These are phyloP conservation scores for Ctenochaetus hawaiiensis DNA, from an alignment of 2,797 vertebrate genomes.

Conservation along the genomic window DNA sequence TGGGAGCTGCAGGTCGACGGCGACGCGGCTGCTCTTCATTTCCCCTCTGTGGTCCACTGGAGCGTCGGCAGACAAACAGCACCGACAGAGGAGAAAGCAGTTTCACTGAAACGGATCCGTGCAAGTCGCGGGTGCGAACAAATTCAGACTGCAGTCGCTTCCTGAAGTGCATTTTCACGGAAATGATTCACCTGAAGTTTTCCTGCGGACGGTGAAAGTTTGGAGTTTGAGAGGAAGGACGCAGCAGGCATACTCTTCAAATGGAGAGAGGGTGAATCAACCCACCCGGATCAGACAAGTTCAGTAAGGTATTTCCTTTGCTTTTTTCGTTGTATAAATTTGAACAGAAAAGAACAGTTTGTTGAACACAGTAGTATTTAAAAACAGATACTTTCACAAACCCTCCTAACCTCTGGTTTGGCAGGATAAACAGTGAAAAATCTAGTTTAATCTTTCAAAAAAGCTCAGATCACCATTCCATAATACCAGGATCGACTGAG, in stretches of 20 bases:
- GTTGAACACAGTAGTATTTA: too few species aligned
- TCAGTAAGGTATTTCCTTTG: slow-evolving; percentile 64
- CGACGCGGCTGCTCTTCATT: slow-evolving; percentile 30
- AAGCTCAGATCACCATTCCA: not conserved
- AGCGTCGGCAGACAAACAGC: slow-evolving; percentile 24
- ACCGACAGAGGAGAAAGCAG: not conserved
- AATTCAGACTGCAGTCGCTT: slow-evolving; percentile 25
- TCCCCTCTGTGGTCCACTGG: not conserved
- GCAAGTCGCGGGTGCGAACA: not conserved
- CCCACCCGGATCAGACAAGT: slow-evolving; percentile 55
- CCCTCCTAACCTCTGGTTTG: not conserved
- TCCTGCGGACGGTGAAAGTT: slow-evolving; percentile 49
- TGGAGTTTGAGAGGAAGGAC: slow-evolving; percentile 49
- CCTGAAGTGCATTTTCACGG: slow-evolving; percentile 63
- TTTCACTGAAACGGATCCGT: not conserved
- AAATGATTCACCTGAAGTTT: slow-evolving; percentile 85
- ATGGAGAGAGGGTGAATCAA: slow-evolving; percentile 78
- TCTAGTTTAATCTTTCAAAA: not conserved
- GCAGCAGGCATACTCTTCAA: slow-evolving; percentile 54
- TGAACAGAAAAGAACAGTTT: not conserved
- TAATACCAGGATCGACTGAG: not conserved
- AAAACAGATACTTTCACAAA: too few species aligned
- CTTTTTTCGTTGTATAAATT: not conserved
- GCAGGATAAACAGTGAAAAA: not conserved
- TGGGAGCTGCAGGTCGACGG: slow-evolving; percentile 64